phyloP scores from a whole-genome alignment of 2,113 vertebrate genomes.

The Romanogobio albipinnatus region DNA sequence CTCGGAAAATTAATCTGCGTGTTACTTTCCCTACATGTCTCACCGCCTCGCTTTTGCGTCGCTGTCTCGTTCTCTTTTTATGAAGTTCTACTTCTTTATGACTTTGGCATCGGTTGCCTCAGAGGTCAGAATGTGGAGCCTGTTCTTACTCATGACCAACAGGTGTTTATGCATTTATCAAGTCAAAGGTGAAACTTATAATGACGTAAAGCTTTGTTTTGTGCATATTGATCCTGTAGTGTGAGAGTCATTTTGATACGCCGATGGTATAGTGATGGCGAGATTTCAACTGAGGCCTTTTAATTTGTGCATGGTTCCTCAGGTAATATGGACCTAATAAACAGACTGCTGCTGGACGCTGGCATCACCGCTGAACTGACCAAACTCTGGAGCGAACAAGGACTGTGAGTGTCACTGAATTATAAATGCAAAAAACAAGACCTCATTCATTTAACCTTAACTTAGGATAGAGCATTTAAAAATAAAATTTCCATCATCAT shows the following conservation, averaged over 20 bases:
- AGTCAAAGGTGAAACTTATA: conserved; percentile 18
- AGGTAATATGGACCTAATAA: conserved; percentile 89
- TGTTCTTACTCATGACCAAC: conserved; percentile 7
- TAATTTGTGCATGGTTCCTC: conserved; percentile 4
- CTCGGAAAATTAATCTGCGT: conserved; percentile 59
- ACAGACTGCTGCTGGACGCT: conserved; percentile 89
- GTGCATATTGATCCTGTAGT: conserved; percentile 12
- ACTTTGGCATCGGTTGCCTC: conserved; percentile 34
- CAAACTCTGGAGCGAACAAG: conserved; percentile 84
- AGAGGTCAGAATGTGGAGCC: conserved; percentile 43
- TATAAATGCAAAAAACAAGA: background rate
- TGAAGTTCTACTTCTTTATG: conserved; percentile 46
- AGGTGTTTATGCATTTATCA: conserved; percentile 43
- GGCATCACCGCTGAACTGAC: conserved; percentile 89
- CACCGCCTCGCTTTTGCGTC: background rate
- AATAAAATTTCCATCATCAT: no score
- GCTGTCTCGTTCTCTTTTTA: conserved; percentile 26
- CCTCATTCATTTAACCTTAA: background rate
- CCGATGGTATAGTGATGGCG: background rate
- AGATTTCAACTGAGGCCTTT: background rate
- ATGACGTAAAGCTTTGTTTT: conserved; percentile 14
- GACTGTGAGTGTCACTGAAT: conserved; percentile 77
- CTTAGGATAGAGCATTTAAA: no score
- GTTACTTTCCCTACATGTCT: conserved; percentile 28
- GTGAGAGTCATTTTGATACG: background rate